These are phyloP conservation scores for Catharus bicknelli DNA, from an alignment of 2,113 vertebrate genomes.

Conservation along the genomic window DNA sequence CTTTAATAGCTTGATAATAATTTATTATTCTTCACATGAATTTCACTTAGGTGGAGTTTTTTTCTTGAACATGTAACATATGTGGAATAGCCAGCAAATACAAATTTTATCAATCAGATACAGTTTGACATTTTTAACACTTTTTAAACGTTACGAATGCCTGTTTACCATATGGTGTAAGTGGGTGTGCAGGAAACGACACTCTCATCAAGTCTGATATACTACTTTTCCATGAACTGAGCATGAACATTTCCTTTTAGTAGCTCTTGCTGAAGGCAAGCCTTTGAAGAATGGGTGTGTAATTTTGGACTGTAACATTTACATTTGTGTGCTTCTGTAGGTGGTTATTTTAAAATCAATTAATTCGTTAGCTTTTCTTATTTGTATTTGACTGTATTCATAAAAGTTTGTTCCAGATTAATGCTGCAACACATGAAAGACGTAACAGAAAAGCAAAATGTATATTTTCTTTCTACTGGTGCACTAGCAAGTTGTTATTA, in stretches of 20 bases:
- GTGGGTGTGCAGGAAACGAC: slow-evolving; percentile 38
- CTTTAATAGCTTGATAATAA: slow-evolving; percentile 53
- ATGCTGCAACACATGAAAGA: not conserved
- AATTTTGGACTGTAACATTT: not conserved
- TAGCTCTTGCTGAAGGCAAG: not conserved
- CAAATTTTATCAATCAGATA: slow-evolving; percentile 60
- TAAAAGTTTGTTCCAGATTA: not conserved
- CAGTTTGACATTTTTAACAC: slow-evolving; percentile 56
- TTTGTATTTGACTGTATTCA: not conserved
- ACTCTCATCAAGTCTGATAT: slow-evolving; percentile 8
- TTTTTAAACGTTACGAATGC: slow-evolving; percentile 34
- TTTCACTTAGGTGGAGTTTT: not conserved
- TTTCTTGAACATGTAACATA: slow-evolving; percentile 57
- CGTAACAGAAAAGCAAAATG: not conserved
- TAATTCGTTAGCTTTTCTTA: not conserved
- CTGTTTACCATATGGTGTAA: slow-evolving; percentile 67
- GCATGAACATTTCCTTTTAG: not conserved
- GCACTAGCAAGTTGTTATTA: not conserved
- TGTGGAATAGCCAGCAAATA: slow-evolving; percentile 68
- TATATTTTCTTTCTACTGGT: not conserved
- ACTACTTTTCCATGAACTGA: slow-evolving; percentile 22
- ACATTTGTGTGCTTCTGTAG: not conserved
- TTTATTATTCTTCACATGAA: slow-evolving; percentile 42
- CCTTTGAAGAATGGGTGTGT: not conserved
- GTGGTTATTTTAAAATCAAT: not conserved